Conservation (phyloP, 2,797 vertebrate species). For the Ceryle rudis region DNA sequence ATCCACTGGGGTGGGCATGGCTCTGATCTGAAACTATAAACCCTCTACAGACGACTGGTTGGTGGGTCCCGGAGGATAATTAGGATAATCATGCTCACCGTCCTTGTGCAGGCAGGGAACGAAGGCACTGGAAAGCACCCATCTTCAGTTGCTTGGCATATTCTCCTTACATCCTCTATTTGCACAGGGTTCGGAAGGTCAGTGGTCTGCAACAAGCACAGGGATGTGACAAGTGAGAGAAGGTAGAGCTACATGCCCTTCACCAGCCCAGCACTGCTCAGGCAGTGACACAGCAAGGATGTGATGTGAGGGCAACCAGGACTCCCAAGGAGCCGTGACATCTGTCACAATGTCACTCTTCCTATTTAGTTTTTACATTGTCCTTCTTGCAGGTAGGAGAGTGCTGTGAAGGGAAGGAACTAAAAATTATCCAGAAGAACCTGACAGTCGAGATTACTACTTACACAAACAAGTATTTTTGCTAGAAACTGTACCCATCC, state of each 20-base stretch:
- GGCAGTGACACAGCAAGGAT: neutral
- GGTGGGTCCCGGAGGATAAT: neutral
- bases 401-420: neutral
- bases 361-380: neutral
- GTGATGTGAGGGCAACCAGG: fast-evolving
- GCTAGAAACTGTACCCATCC: neutral
- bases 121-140: neutral
- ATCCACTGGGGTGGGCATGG: neutral
- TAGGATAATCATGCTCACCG: neutral
- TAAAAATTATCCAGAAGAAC: neutral
- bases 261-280: fast-evolving
- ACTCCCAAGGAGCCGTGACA: fast-evolving
- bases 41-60: neutral
- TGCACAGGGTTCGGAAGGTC: neutral
- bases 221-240: neutral
- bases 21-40: neutral
- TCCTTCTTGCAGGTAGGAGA: neutral
- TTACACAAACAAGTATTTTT: neutral
- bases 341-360: neutral
- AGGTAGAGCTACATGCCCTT: fast-evolving
- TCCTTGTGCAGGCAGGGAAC: neutral
- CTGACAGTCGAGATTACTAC: neutral
- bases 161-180: fast-evolving
- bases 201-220: neutral
- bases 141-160: neutral